phyloP scores from a whole-genome alignment of 2,888 invertebrate genomes.

The Resseliella maxima region DNA sequence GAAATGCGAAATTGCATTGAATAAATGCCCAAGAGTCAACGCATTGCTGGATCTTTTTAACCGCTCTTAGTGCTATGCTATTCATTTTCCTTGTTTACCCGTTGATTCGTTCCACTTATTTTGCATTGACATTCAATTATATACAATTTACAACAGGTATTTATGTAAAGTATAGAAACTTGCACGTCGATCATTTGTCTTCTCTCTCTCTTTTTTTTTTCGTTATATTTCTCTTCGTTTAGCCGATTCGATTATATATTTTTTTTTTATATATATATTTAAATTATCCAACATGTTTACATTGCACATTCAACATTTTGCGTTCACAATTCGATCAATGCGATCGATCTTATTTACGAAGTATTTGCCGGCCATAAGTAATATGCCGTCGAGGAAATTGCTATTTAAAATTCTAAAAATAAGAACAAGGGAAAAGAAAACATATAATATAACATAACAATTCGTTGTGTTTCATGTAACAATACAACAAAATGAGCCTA shows the following conservation, averaged over 20 bases:
- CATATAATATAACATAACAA: no score
- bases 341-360: constrained; percentile 7
- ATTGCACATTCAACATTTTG: not conserved
- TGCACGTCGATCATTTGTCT: constrained; percentile 55
- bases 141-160: constrained; percentile 43
- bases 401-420: constrained; percentile 36
- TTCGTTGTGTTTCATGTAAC: not conserved
- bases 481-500: not conserved
- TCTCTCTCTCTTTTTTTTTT: no score
- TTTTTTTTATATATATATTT: not conserved
- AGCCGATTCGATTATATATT: not conserved
- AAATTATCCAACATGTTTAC: constrained; percentile 44
- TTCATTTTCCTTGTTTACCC: not conserved
- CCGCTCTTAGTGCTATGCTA: not conserved
- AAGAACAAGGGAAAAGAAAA: not conserved
- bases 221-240: constrained; percentile 1
- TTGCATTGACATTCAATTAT: constrained; percentile 45
- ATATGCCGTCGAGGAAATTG: constrained; percentile 34
- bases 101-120: constrained; percentile 37
- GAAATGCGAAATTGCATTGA: not conserved
- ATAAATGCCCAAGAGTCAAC: not conserved
- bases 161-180: constrained; percentile 47
- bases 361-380: constrained; percentile 8
- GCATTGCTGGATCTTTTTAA: no score
- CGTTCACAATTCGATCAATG: not conserved